phyloP scores from a whole-genome alignment of 2,113 vertebrate genomes.

The Saguinus midas region DNA sequence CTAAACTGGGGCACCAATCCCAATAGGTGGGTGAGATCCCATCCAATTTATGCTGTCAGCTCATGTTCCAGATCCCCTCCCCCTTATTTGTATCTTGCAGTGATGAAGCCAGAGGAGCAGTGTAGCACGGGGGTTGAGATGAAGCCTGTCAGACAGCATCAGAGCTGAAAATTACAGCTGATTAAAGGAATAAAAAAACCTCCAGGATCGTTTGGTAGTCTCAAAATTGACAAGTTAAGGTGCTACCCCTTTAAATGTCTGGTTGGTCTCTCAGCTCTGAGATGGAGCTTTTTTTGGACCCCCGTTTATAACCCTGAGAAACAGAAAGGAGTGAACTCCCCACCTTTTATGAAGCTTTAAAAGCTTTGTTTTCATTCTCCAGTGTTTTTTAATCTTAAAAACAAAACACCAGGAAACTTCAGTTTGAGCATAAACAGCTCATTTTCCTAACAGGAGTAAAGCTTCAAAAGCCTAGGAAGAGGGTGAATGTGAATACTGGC shows the following conservation, averaged over 20 bases:
- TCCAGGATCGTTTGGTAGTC: conserved; percentile 60
- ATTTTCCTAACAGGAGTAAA: conserved; percentile 50
- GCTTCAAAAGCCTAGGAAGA: background rate
- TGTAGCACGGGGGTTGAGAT: conserved; percentile 50
- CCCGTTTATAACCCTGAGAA: conserved; percentile 66
- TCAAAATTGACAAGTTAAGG: conserved; percentile 71
- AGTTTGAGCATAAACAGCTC: background rate
- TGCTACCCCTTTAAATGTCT: conserved; percentile 72
- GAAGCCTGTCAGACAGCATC: conserved; percentile 74
- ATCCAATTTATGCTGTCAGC: conserved; percentile 37
- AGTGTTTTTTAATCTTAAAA: conserved; percentile 61
- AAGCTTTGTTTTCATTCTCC: conserved; percentile 63
- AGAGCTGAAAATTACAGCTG: conserved; percentile 78
- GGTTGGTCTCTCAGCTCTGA: conserved; percentile 45
- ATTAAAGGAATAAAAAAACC: conserved; percentile 72
- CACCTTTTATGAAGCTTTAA: conserved; percentile 72
- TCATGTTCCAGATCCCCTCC: background rate
- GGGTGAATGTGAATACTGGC: background rate
- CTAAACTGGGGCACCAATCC: background rate
- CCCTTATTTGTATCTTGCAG: background rate
- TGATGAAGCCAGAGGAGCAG: conserved; percentile 35
- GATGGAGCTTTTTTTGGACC: conserved; percentile 46
- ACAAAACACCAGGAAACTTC: conserved; percentile 54
- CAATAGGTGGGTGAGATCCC: background rate
- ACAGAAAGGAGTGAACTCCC: conserved; percentile 66